Evolutionary conservation across 2,888 invertebrate genomes (phyloP).

Genomic region (Athrips mouffetella): DNA sequence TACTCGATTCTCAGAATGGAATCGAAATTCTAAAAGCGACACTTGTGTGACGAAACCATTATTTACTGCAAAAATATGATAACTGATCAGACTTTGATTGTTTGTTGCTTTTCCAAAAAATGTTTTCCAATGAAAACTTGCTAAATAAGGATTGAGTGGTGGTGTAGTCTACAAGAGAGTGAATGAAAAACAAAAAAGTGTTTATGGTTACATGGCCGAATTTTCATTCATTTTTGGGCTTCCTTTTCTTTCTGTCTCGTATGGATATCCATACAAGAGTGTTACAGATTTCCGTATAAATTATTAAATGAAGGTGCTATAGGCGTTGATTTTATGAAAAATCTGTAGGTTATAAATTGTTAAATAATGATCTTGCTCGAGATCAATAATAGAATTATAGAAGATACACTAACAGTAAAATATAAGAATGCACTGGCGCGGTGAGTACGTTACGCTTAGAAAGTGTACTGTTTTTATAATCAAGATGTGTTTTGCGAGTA

Average conservation of each 20-base stretch:
- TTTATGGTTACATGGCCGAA: slow-evolving; percentile 63
- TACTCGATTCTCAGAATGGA: not conserved
- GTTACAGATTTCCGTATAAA: slow-evolving; percentile 69
- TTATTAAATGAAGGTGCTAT: slow-evolving; percentile 78
- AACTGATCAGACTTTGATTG: no score
- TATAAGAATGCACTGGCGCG: slow-evolving; percentile 97
- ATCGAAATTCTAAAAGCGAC: not conserved
- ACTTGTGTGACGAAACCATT: no score
- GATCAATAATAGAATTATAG: slow-evolving; percentile 99
- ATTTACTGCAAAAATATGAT: no score
- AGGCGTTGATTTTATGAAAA: slow-evolving; percentile 76
- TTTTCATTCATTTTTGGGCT: slow-evolving; percentile 62
- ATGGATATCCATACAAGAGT: slow-evolving; percentile 66
- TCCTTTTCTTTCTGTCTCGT: slow-evolving; percentile 67
- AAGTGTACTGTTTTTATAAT: slow-evolving; percentile 67
- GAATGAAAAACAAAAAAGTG: slow-evolving; percentile 20
- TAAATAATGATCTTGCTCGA: slow-evolving; percentile 95
- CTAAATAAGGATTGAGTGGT: no score
- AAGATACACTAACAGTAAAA: slow-evolving; percentile 96
- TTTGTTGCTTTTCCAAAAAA: not conserved
- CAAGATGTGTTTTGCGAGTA: slow-evolving; percentile 46
- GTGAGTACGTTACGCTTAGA: slow-evolving; percentile 85
- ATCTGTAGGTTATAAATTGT: slow-evolving; percentile 76
- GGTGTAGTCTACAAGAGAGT: slow-evolving; percentile 17
- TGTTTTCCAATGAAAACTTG: not conserved